Evolutionary conservation across 2,888 invertebrate genomes (phyloP).

Genomic region (Podotricha telesiphe): DNA sequence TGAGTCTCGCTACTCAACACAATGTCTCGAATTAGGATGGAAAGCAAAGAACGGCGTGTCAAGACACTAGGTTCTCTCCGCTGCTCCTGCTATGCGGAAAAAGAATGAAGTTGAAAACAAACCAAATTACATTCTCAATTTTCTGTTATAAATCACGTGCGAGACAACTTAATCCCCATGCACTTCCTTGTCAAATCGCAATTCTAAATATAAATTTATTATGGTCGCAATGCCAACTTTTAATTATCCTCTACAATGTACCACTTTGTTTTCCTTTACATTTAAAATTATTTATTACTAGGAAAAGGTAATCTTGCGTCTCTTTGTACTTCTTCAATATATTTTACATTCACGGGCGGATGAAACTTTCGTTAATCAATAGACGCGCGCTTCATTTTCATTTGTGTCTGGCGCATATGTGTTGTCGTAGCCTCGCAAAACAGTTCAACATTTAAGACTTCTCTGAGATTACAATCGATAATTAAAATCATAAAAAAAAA

Average conservation of each 20-base stretch:
- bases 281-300: neutral
- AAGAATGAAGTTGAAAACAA: no score
- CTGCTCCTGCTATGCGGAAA: no score
- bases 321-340: neutral
- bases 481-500: no score
- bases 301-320: neutral
- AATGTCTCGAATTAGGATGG: no score
- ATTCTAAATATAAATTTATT: constrained; percentile 12
- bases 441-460: no score
- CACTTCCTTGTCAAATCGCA: constrained; percentile 1
- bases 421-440: no score
- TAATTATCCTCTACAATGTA: constrained; percentile 22
- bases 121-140: neutral
- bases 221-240: neutral
- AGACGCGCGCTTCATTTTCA: neutral
- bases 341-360: neutral
- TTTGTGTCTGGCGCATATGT: neutral
- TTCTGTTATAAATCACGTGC: neutral
- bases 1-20: no score
- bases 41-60: no score
- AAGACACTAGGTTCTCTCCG: no score
- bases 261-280: constrained; percentile 9
- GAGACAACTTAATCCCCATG: neutral
- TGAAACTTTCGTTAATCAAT: neutral
- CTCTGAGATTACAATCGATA: no score